Percentiles rank a stretch among this genome's conserved stretches.
Evolutionary conservation across 2,888 invertebrate species (phyloP).

Genomic region (Geophilus truncorum): DNA sequence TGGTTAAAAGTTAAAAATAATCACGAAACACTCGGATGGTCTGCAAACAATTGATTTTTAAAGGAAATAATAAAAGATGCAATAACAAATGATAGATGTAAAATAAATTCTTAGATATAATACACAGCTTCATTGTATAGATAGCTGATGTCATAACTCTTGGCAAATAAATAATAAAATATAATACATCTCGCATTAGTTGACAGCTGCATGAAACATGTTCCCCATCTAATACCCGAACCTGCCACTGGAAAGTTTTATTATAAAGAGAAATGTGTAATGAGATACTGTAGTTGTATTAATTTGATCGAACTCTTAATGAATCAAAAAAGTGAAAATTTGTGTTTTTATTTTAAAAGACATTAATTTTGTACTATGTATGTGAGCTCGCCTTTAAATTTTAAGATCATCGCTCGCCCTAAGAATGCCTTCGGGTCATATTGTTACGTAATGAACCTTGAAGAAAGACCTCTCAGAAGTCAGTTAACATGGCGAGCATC

Average conservation of each 20-base stretch:
- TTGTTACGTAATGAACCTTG: neutral
- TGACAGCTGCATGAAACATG: neutral
- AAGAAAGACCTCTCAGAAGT: neutral
- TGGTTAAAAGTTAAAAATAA: constrained; percentile 60
- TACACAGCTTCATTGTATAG: too few species aligned
- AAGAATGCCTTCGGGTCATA: neutral
- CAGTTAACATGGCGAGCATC: neutral
- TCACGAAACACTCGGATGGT: constrained; percentile 66
- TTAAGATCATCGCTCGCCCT: neutral
- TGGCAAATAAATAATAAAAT: neutral
- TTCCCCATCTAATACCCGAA: neutral
- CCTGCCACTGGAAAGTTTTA: neutral
- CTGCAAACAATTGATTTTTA: neutral
- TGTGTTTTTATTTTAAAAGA: too few species aligned
- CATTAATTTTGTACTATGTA: too few species aligned
- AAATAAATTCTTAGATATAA: too few species aligned
- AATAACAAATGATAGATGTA: too few species aligned
- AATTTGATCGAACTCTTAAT: too few species aligned
- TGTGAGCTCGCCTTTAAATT: neutral
- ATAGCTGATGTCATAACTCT: neutral
- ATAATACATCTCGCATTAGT: neutral
- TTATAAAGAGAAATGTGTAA: too few species aligned
- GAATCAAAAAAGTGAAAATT: too few species aligned
- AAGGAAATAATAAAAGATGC: neutral
- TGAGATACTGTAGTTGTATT: too few species aligned